Conservation (phyloP, 1,140 invertebrate genomes). For the Pseudoatta argentina region DNA sequence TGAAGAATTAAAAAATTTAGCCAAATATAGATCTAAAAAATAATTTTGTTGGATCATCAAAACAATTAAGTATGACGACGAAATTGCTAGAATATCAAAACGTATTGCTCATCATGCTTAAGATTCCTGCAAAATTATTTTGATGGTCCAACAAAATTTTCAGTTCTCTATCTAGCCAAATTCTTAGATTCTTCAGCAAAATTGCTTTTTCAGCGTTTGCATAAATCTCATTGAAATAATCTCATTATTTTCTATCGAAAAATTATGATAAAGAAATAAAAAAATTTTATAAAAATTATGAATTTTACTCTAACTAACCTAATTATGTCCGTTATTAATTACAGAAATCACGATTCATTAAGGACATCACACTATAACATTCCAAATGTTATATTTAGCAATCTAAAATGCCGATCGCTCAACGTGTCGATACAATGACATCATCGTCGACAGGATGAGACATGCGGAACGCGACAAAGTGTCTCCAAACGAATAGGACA, state of each 20-base stretch:
- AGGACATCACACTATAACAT: not conserved
- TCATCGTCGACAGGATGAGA: slow-evolving; percentile 59
- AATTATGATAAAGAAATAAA: not conserved
- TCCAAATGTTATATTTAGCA: not conserved
- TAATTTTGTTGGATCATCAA: no score
- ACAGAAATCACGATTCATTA: not conserved
- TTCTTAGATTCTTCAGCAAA: no score
- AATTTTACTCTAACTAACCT: not conserved
- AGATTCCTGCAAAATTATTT: no score
- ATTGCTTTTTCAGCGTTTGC: no score
- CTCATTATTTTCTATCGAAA: not conserved
- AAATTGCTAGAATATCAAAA: no score
- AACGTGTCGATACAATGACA: slow-evolving; percentile 24
- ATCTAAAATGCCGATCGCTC: slow-evolving; percentile 28
- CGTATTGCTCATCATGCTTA: no score
- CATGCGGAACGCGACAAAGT: slow-evolving; percentile 70
- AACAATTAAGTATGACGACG: no score
- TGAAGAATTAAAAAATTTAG: no score
- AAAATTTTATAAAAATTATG: not conserved
- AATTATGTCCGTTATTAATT: slow-evolving; percentile 7
- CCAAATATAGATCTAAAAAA: no score
- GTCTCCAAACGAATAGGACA: slow-evolving; percentile 37
- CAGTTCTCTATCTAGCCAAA: no score
- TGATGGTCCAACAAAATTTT: no score
- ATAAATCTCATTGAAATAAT: not conserved